Conservation (phyloP, 2,797 vertebrate species). For the Hoplostethus mediterraneus region DNA sequence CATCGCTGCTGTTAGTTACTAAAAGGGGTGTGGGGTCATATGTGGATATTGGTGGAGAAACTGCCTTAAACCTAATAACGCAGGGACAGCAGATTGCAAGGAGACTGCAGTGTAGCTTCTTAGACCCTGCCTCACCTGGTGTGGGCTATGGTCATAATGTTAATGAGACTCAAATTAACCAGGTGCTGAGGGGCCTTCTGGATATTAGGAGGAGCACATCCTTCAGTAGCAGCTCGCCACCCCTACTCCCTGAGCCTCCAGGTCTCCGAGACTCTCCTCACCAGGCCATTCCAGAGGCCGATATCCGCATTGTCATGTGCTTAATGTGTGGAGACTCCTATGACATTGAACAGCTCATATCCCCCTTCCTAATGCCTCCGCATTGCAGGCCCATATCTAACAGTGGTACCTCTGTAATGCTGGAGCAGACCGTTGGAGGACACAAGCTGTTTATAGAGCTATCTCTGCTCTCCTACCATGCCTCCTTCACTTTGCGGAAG, state of each 20-base stretch:
- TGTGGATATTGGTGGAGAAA: constrained; percentile 92
- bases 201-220: constrained; percentile 90
- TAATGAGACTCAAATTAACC: constrained; percentile 95
- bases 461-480: constrained; percentile 93
- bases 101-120: constrained; percentile 93
- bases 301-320: constrained; percentile 94
- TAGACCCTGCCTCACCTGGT: constrained; percentile 92
- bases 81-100: constrained; percentile 94
- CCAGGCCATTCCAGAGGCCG: constrained; percentile 86
- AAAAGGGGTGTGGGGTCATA: constrained; percentile 90
- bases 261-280: constrained; percentile 87
- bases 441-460: constrained; percentile 91
- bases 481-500: constrained; percentile 93
- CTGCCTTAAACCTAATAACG: constrained; percentile 91
- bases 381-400: constrained; percentile 88
- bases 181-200: constrained; percentile 91
- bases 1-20: constrained; percentile 92
- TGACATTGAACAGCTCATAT: constrained; percentile 90
- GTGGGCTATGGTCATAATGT: constrained; percentile 93
- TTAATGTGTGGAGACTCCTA: constrained; percentile 95
- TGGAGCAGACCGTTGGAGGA: constrained; percentile 88
- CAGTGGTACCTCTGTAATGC: constrained; percentile 88
- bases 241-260: constrained; percentile 84
- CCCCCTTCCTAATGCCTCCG: constrained; percentile 90
- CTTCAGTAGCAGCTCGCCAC: constrained; percentile 85